Evolutionary conservation across 2,797 vertebrate genomes (phyloP).

Genomic region (Bradypodion ventrale): DNA sequence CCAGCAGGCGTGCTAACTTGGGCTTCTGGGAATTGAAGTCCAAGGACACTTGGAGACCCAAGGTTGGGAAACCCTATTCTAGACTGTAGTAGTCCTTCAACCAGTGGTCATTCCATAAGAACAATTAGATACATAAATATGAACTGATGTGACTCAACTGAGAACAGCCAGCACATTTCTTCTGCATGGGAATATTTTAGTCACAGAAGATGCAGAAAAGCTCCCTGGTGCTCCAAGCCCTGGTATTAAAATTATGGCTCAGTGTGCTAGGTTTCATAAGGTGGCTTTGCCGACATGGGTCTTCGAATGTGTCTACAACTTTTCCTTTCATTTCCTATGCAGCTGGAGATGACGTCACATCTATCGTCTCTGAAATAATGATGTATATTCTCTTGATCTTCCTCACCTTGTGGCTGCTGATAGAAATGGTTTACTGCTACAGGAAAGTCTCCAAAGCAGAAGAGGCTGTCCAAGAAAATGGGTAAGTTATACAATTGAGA

Average conservation of each 20-base stretch:
- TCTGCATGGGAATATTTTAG: not conserved
- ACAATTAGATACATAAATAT: not conserved
- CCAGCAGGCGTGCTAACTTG: too few relatives aligned
- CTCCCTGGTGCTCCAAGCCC: not conserved
- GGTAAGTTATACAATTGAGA: constrained; percentile 81
- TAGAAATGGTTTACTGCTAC: constrained; percentile 98
- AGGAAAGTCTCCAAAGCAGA: constrained; percentile 95
- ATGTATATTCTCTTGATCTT: constrained; percentile 97
- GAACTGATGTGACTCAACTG: not conserved
- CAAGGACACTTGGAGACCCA: too few relatives aligned
- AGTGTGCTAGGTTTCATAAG: not conserved
- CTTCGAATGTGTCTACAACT: not conserved
- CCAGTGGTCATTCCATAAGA: not conserved
- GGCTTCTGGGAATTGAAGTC: too few relatives aligned
- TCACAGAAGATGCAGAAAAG: not conserved
- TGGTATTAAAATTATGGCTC: not conserved
- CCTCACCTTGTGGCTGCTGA: constrained; percentile 93
- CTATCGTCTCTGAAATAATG: constrained; percentile 93
- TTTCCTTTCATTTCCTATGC: constrained; percentile 31
- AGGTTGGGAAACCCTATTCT: too few relatives aligned
- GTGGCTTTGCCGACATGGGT: not conserved
- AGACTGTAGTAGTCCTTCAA: not conserved
- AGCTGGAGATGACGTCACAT: constrained; percentile 84
- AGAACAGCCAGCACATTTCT: not conserved
- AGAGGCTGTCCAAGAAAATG: constrained; percentile 86